Base-by-base conservation (phyloP, 2,888 invertebrate genomes). In the Agonum fuliginosum region DNA sequence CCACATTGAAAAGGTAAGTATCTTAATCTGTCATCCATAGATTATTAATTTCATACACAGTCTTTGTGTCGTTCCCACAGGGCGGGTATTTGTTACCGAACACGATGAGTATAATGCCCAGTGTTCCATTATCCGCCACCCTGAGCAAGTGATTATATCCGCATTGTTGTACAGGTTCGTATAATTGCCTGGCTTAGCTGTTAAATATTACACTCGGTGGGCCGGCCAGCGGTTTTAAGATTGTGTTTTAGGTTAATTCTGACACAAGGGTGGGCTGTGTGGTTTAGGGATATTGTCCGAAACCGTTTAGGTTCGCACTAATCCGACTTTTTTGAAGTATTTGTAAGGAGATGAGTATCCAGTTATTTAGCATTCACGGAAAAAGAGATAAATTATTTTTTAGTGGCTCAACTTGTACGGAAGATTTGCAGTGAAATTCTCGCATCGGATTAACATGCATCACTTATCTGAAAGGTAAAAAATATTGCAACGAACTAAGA, bases 191-290 rank as follows among this genome's bases (percentile, higher is more conserved):
- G 12, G 58, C 43, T 17, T 27, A 62, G 22, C 34, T 65, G 62
- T 17, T 37, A 67, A 62, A 67, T 41, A 20, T 67, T 46, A 70
- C 70, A 70, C 70, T 69, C 8, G 17, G 46, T 46, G 46, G 46
- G 46, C 46, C 46, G 46, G 17, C 46, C 46, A 17, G 46, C 46
- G 46, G 46, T 10, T 46, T 46, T 46, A 46, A 46, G 17, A 46
- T 46, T 46, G 46, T 46, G 46, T 46, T 46, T 46, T 46, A 17
- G 46, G 17, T 6, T 46, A 46, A 46, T 46, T 46, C 17, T 46
- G 46, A 46, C 46, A 46, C 46, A 46, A 4, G 58, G 58, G 27
- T 14, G 27, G 34, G 58, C 58, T 27, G 58, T 62, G 27, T 62
- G 4, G 30, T 27, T 27, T 62, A 62, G 30, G 58, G 30, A 30